phyloP scores from a whole-genome alignment of 2,888 invertebrate genomes.

The Drosophila heteroneura region DNA sequence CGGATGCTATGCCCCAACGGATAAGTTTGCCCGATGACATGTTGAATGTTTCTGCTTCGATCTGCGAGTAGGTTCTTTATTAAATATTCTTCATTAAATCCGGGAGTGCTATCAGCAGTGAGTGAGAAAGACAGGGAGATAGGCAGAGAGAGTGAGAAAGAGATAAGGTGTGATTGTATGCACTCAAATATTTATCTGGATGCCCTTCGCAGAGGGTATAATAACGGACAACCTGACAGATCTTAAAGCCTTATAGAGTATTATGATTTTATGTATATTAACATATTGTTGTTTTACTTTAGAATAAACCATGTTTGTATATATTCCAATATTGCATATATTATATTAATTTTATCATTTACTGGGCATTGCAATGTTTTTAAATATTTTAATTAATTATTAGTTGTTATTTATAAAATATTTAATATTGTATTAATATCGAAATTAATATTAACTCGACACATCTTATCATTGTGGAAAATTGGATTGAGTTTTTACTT shows the following conservation, averaged over 20 bases:
- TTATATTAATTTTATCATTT: not conserved
- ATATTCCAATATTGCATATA: not conserved
- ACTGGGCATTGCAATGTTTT: not conserved
- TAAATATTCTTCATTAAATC: conserved; percentile 41
- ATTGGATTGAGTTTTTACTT: no score
- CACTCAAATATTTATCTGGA: conserved; percentile 34
- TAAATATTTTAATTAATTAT: no score
- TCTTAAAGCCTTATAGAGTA: not conserved
- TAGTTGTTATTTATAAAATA: not conserved
- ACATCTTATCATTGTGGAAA: not conserved
- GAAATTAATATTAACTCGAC: not conserved
- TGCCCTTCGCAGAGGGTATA: conserved; percentile 38
- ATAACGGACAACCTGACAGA: not conserved
- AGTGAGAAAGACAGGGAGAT: not conserved
- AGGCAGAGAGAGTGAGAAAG: not conserved
- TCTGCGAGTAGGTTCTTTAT: conserved; percentile 43
- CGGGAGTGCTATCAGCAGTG: conserved; percentile 25
- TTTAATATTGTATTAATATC: not conserved
- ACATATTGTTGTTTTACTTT: not conserved
- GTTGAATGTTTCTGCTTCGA: conserved; percentile 22
- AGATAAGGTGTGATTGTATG: conserved; percentile 17
- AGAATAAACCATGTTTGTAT: no score
- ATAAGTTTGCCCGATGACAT: conserved; percentile 76
- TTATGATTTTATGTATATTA: not conserved
- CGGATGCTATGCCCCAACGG: conserved; percentile 94